Evolutionary conservation across 2,113 vertebrate species (phyloP), one percentile per base, ranked within the genome.

Genomic region (Anas platyrhynchos): DNA sequence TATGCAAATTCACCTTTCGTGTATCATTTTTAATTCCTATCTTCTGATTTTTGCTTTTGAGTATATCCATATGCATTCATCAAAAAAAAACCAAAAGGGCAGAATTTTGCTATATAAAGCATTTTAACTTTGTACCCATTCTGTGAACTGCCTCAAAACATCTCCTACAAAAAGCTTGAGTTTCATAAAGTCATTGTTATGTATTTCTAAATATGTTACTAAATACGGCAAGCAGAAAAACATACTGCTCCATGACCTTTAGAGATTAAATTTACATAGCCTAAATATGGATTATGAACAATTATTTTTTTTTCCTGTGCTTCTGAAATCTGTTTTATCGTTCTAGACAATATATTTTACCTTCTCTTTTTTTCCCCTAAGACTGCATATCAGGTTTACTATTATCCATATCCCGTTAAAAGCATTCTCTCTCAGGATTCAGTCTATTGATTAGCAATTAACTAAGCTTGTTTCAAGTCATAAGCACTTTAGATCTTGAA

Each of bases 1-100:
- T 91, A 95, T 86, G 85, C 92, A 91, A 96, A 97, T 97, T 96
- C 61, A 62, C 38, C 56, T 76, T 89, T 29, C 44, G 58, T 86
- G 43, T 77, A 62, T 83, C 13, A 55, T 89, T 94, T 93, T 92
- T 68, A 69, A 73, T 86, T 59, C 50, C 52, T 56, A 0, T 82
- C 22, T 90, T 94, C 62, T 85, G 46, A 72, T 58, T 83, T 34
- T n/a, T 63, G 41, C 23, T 89, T 96, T 95, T 77, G 92, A 84
- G 68, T 95, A 3, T 36, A 89, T 61, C 54, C 54, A 13, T 9
- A 16, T 87, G 27, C 12, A 79, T 83, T 61, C 56, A 7, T 84
- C 91, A 83, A 83, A 95, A 48, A 48, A 81, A 48, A 71, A 41
- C n/a, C 50, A 81, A 62, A 92, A 86, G 29, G 22, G 81, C 55